Evolutionary conservation across 2,797 vertebrate species (phyloP).

Genomic region (Rhinophrynus dorsalis): DNA sequence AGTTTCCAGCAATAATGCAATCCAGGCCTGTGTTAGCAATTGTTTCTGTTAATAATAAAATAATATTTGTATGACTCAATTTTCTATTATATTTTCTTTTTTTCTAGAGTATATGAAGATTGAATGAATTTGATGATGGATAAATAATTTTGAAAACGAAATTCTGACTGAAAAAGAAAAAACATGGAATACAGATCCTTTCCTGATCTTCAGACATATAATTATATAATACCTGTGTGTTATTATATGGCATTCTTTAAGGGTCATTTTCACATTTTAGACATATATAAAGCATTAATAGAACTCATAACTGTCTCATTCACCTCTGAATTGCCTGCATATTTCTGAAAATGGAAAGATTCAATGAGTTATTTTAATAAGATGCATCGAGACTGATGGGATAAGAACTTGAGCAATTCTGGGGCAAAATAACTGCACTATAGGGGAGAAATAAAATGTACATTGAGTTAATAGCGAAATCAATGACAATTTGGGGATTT

Average conservation of each 20-base stretch:
- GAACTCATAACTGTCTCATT: conserved; percentile 61
- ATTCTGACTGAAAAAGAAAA: conserved; percentile 53
- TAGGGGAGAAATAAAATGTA: no score
- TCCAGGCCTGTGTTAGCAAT: no score
- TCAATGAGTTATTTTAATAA: conserved; percentile 55
- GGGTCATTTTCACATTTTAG: conserved; percentile 77
- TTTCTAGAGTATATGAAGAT: conserved; percentile 75
- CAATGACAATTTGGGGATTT: no score
- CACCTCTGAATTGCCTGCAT: conserved; percentile 58
- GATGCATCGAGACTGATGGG: no score
- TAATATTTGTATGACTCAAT: no score
- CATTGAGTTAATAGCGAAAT: no score
- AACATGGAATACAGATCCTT: conserved; percentile 60
- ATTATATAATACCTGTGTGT: conserved; percentile 62
- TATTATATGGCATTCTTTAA: conserved; percentile 74
- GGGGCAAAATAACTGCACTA: no score
- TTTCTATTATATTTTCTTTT: no score
- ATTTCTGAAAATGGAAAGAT: conserved; percentile 52
- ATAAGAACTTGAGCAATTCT: no score
- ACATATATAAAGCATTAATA: conserved; percentile 63
- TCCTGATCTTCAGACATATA: conserved; percentile 58
- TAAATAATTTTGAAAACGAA: conserved; percentile 32
- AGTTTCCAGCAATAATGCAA: no score
- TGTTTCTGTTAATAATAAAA: no score
- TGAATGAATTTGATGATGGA: conserved; percentile 47